A percentile compares a stretch with the other conserved stretches of the same genome.
Conservation (phyloP, 64 coral and sea anemone genomes). For the Porites australiensis region DNA sequence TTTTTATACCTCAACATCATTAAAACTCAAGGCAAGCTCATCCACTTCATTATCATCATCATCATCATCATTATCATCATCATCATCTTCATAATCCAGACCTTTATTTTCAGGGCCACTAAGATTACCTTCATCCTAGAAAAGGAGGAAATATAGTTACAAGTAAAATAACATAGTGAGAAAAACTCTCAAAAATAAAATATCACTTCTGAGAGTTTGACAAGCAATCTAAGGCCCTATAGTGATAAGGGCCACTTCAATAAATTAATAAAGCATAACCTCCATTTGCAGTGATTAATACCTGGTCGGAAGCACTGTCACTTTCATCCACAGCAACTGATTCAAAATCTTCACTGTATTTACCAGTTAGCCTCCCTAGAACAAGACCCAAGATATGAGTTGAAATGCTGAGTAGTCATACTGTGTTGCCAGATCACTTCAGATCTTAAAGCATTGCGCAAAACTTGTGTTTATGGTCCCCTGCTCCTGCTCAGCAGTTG, state of each 20-base stretch:
- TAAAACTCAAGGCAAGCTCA: slow-evolving; percentile 84
- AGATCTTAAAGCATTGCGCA: not conserved
- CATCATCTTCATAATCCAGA: slow-evolving; percentile 41
- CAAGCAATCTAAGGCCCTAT: no score
- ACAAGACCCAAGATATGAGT: not conserved
- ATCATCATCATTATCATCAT: slow-evolving; percentile 17
- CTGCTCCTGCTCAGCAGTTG: no score
- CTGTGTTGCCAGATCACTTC: not conserved
- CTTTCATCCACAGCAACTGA: slow-evolving; percentile 61
- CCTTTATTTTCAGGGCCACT: slow-evolving; percentile 13
- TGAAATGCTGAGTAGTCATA: no score
- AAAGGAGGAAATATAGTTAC: not conserved
- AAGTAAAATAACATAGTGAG: no score
- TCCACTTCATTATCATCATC: slow-evolving; percentile 58
- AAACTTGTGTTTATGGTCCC: no score
- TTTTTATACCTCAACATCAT: slow-evolving; percentile 81
- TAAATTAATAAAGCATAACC: no score
- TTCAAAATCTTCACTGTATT: slow-evolving; percentile 97
- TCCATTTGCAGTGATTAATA: not conserved
- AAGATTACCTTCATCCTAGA: slow-evolving; percentile 35
- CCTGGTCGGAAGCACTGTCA: slow-evolving; percentile 55
- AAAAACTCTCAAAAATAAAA: no score
- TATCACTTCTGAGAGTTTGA: no score
- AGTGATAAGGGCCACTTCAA: no score
- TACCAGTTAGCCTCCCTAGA: slow-evolving; percentile 82